phyloP scores from a whole-genome alignment of 2,113 vertebrate species.

The Clinocottus analis region DNA sequence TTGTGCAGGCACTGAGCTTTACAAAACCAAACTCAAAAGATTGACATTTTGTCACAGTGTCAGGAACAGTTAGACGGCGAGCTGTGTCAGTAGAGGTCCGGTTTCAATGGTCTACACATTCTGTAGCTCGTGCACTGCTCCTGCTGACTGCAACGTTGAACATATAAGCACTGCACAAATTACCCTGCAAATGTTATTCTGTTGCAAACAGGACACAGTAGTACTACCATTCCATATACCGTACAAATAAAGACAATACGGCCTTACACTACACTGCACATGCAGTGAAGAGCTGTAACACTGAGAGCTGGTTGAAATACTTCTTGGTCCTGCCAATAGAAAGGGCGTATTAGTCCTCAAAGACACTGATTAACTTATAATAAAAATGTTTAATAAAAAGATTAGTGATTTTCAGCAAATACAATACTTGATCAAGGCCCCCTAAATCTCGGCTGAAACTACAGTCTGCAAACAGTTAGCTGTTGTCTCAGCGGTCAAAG shows the following conservation, averaged over 20 bases:
- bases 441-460: too few species aligned
- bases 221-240: background rate
- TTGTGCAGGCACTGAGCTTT: background rate
- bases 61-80: background rate
- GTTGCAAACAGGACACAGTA: background rate
- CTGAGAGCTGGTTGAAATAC: background rate
- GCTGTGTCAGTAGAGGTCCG: background rate
- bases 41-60: background rate
- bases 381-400: too few species aligned
- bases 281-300: background rate
- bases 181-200: background rate
- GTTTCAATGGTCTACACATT: background rate
- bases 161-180: background rate
- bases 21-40: background rate
- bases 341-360: background rate
- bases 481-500: too few species aligned
- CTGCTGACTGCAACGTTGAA: background rate
- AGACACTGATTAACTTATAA: too few species aligned
- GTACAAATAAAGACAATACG: background rate
- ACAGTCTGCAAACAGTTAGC: too few species aligned
- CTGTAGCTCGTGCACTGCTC: background rate
- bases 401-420: too few species aligned
- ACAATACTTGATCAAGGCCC: too few species aligned
- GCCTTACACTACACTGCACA: background rate
- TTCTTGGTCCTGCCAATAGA: background rate